Base-by-base conservation (phyloP, 1,140 invertebrate genomes). In the Macrotrachela quadricornifera region DNA sequence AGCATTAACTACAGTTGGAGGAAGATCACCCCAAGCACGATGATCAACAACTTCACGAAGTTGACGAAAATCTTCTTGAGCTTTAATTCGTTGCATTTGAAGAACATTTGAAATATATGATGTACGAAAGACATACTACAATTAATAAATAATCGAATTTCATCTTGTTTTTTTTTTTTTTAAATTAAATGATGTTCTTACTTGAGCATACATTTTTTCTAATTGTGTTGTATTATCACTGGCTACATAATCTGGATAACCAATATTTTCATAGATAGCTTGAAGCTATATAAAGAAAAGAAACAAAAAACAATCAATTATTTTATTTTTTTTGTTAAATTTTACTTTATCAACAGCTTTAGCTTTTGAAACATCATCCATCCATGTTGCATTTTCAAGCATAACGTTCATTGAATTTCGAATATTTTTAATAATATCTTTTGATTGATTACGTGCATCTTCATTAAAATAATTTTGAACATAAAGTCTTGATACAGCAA, bases 231-330 rank as follows among this genome's bases (percentile, higher is more conserved):
- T 30, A 30, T 30, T 30, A 30, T 30, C 67, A 58, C 82, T 77
- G 12, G 85, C 67, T 56, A 91, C 82, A 57, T 80, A 82, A 63
- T 86, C 79, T 0, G 85, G 83, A 64, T 84, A 86, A 1, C 85
- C 85, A 58, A 94, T 85, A 63, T 82, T 79, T 16, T 87, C 69
- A 56, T 78, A 76, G 77, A 94, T 85, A 0, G 77, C 63, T 36
- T 65, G 60, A 8, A 8, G 3, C 21, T 30, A 30, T 30, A 4
- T 30, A 30, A n/a, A n/a, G n/a, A n/a, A n/a, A n/a, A n/a, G n/a
- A n/a, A n/a, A n/a, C n/a, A n/a, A n/a, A n/a, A n/a, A n/a, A 4
- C 21, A 30, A 30, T 30, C 21, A 30, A 4, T 4, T 75, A 10
- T 74, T 30, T 30, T 30, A 30, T 30, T 4, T 30, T 30, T 30